Base-by-base conservation (phyloP, 2,888 invertebrate genomes). In the Scrobipalpa atriplicella region DNA sequence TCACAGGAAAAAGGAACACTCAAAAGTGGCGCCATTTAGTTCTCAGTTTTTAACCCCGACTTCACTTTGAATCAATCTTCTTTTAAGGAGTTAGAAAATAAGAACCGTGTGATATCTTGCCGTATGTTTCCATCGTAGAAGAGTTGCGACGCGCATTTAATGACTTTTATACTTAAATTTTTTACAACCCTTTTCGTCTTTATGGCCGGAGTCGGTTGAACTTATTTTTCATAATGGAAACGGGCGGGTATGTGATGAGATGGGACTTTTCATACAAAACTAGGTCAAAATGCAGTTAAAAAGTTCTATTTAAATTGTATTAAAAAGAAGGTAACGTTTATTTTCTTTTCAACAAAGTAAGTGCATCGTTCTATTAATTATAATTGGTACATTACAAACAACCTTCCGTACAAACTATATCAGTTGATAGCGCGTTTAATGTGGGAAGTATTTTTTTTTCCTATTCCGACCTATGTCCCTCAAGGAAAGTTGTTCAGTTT, bases 151-250 rank as follows among this genome's bases (percentile, higher is more conserved):
- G 47, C 47, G 47, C 9, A 47, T 47, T 47, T 47, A 47, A 47
- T 47, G 47, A 47, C 47, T 47, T 47, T 47, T 47, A 47, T 47
- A 47, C 47, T 47, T 16, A 47, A 47, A 47, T 47, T 47, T 47
- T 47, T 47, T 47, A 47, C 16, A 47, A 47, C 47, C 47, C 47
- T 47, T 47, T 47, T 47, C 47, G n/a, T 47, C 47, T 47, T 47
- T 47, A 47, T 16, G 47, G 5, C n/a, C 47, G 47, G 47, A 47
- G 47, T 47, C 47, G n/a, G 47, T 47, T 47, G n/a, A 16, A 16
- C n/a, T 47, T 47, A 47, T 43, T 43, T 43, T 43, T 47, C 47
- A 47, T 47, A 47, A 47, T 47, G 47, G 29, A 29, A 29, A 29
- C 29, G 29, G 16, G 47, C 47, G 5, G 16, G 47, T 47, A n/a